Evolutionary conservation across 1,140 invertebrate genomes (phyloP).

Genomic region (Panagrolaimus sp.): DNA sequence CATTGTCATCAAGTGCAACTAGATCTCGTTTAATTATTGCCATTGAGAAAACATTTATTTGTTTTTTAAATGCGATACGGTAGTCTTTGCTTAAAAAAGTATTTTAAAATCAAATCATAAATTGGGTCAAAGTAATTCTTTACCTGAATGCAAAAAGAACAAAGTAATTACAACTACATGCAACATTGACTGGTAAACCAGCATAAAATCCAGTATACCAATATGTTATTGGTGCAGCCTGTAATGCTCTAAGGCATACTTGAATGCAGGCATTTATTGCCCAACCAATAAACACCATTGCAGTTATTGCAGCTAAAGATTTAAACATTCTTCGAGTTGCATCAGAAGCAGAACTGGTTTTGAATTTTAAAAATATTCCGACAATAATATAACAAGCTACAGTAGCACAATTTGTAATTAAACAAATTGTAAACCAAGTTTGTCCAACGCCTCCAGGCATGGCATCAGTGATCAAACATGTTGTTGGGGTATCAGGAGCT

Average conservation of each 20-base stretch:
- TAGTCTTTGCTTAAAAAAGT: too few species aligned
- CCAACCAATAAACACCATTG: not conserved
- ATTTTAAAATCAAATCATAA: too few species aligned
- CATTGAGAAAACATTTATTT: too few species aligned
- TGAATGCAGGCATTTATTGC: not conserved
- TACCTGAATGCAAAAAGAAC: slow-evolving; percentile 2
- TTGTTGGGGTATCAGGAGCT: not conserved
- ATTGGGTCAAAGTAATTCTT: not conserved
- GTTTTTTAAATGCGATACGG: too few species aligned
- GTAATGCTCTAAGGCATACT: not conserved
- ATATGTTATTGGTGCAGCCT: not conserved
- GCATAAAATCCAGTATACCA: not conserved
- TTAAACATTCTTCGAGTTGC: slow-evolving; percentile 10
- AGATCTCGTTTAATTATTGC: too few species aligned
- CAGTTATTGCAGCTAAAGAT: not conserved
- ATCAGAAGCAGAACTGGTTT: not conserved
- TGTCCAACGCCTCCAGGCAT: not conserved
- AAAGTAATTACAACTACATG: slow-evolving; percentile 9
- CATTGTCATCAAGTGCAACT: too few species aligned
- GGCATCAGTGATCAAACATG: not conserved
- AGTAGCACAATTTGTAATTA: not conserved
- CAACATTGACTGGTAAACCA: not conserved
- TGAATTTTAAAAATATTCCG: not conserved
- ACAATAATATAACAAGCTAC: slow-evolving; percentile 12
- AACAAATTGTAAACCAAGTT: not conserved